Evolutionary conservation across 23 tunicate genomes (phyloP), one percentile per base, ranked within the genome.

Genomic region (Halocynthia aurantium): DNA sequence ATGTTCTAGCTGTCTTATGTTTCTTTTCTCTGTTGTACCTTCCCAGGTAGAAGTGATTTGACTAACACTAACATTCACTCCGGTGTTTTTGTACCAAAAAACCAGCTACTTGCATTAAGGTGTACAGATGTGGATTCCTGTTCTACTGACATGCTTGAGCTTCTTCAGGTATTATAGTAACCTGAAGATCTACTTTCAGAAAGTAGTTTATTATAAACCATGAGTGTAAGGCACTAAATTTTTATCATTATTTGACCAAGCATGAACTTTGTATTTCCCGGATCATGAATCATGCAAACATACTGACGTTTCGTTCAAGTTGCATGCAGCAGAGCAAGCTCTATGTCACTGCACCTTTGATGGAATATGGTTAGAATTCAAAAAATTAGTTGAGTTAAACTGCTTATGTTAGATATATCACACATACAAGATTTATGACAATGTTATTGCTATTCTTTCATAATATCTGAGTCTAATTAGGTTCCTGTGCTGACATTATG

Each of bases 401-500:
- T 2, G 50, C 50, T 22, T 61, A 8, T 62, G 10, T 57, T 53
- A 20, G 60, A 52, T 13, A 15, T 51, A 12, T 61, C 22, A 17
- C 64, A 15, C 64, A 15, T 60, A 60, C 17, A 1, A 15, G 52
- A 49, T 50, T 13, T 72, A 72, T 31, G 44, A 31, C 44, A 31
- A 31, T 31, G 44, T 4, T 31, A 31, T 31, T 31, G 44, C 44
- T 4, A 31, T 31, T 31, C 44, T 31, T 31, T 4, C 44, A 31
- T 0, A 31, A 31, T 31, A 31, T 31, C 4, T 1, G 44, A 31
- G 44, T 0, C n/a, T n/a, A n/a, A n/a, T 17, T 52, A 86, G 95
- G 95, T 2, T 72, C 95, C 51, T 88, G 95, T 61, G 55, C 81
- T 52, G 95, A 88, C 67, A 51, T 88, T 2, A 82, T 88, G 15